Conservation (phyloP, 2,113 vertebrate species). For the Channa maculata region DNA sequence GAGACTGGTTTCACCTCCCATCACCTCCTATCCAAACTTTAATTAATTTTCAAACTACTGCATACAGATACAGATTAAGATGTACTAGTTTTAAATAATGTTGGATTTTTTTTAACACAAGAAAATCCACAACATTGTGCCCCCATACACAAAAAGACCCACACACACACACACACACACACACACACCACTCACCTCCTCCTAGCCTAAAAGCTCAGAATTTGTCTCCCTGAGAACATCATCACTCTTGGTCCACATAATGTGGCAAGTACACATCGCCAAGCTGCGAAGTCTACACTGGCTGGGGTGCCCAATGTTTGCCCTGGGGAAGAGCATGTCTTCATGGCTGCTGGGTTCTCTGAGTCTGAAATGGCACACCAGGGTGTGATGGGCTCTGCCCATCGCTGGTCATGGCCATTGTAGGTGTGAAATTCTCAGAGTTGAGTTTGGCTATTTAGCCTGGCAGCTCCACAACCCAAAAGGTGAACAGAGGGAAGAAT, state of each 20-base stretch:
- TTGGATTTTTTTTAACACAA: no score
- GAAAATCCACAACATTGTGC: no score
- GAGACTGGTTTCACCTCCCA: no score
- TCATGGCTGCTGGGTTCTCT: constrained; percentile 49
- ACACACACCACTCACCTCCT: neutral
- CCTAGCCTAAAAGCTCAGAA: constrained; percentile 27
- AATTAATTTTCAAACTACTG: no score
- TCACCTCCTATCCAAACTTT: no score
- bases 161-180: no score
- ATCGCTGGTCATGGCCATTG: constrained; percentile 3
- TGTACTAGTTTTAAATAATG: no score
- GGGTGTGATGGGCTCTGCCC: constrained; percentile 51
- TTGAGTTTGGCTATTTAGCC: constrained; percentile 39
- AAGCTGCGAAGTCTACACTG: constrained; percentile 78
- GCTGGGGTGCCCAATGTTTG: constrained; percentile 73
- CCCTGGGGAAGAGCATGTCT: constrained; percentile 69
- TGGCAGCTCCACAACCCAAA: constrained; percentile 35
- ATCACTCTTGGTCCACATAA: constrained; percentile 71
- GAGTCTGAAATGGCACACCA: constrained; percentile 70
- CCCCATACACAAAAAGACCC: no score
- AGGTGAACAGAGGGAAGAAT: constrained; percentile 35
- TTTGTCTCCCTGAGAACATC: constrained; percentile 77
- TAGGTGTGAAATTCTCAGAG: constrained; percentile 72
- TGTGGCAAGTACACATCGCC: constrained; percentile 81
- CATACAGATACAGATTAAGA: no score